Conservation (phyloP, 2,797 vertebrate genomes). For the Myotis myotis region DNA sequence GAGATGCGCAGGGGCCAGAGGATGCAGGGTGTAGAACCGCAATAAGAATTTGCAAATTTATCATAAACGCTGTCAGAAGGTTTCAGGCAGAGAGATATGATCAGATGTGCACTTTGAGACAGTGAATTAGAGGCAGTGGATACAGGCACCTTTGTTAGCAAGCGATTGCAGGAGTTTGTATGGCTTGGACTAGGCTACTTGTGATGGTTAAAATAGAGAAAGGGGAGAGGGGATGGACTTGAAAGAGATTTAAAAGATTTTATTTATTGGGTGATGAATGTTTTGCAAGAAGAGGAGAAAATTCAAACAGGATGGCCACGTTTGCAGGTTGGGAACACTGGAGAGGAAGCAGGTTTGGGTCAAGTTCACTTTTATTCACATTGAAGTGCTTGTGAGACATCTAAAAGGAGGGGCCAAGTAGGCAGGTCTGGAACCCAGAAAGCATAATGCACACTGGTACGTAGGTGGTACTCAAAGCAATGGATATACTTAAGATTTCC, state of each 20-base stretch:
- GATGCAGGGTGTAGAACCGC: not conserved
- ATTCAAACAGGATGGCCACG: not conserved
- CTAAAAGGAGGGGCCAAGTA: not conserved
- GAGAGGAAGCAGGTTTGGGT: not conserved
- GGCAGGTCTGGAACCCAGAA: not conserved
- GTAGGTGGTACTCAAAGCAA: not conserved
- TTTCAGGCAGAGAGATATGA: constrained; percentile 22
- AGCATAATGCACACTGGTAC: not conserved
- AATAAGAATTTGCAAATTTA: constrained; percentile 41
- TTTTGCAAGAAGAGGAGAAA: not conserved
- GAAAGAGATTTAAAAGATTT: not conserved
- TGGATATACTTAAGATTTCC: not conserved
- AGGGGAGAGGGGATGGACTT: not conserved
- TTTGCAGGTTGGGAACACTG: not conserved
- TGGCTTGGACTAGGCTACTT: not conserved
- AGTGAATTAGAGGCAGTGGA: not conserved
- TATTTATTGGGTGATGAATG: not conserved
- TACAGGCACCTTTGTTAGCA: not conserved
- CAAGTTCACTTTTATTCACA: not conserved
- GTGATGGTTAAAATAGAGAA: not conserved
- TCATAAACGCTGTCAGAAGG: constrained; percentile 1
- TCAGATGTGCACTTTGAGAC: constrained; percentile 12
- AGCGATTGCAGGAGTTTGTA: not conserved
- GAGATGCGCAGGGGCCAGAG: not conserved
- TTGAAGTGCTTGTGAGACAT: not conserved